Evolutionary conservation across 1,140 invertebrate genomes (phyloP).

Genomic region (Periplaneta americana): DNA sequence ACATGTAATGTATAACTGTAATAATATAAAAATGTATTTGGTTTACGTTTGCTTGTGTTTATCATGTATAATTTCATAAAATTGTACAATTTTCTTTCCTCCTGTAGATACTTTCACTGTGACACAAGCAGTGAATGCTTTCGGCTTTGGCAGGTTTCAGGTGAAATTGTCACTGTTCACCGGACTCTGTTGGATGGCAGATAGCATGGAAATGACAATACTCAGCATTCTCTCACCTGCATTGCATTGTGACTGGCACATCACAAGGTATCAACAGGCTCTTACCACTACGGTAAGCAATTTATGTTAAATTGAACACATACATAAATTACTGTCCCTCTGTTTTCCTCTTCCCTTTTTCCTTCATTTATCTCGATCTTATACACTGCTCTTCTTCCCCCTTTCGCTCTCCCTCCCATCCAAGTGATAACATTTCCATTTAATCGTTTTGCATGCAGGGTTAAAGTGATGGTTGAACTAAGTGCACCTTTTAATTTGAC

Average conservation of each 20-base stretch:
- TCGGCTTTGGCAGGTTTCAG: constrained; percentile 96
- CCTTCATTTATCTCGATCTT: constrained; percentile 3
- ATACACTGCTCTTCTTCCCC: constrained; percentile 14
- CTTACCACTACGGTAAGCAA: constrained; percentile 61
- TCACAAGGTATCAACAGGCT: constrained; percentile 73
- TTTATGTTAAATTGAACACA: too few relatives aligned
- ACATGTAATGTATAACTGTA: background rate
- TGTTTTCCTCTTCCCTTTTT: background rate
- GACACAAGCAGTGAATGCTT: constrained; percentile 89
- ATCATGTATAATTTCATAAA: too few relatives aligned
- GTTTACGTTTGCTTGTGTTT: too few relatives aligned
- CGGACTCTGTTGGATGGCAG: constrained; percentile 92
- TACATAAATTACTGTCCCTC: background rate
- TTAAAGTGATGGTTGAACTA: too few relatives aligned
- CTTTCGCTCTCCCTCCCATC: constrained; percentile 16
- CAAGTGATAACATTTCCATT: too few relatives aligned
- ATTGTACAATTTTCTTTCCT: constrained; percentile 31
- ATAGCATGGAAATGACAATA: constrained; percentile 98
- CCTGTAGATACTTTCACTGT: constrained; percentile 96
- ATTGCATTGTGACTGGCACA: constrained; percentile 89
- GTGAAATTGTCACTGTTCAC: constrained; percentile 82
- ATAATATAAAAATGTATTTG: background rate
- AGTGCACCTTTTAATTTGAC: too few relatives aligned
- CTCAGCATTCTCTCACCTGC: constrained; percentile 89
- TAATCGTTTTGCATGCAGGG: too few relatives aligned